Percentiles rank a stretch among this genome's conserved stretches.
Conservation (phyloP, 1,140 invertebrate species). For the Diuraphis noxia region DNA sequence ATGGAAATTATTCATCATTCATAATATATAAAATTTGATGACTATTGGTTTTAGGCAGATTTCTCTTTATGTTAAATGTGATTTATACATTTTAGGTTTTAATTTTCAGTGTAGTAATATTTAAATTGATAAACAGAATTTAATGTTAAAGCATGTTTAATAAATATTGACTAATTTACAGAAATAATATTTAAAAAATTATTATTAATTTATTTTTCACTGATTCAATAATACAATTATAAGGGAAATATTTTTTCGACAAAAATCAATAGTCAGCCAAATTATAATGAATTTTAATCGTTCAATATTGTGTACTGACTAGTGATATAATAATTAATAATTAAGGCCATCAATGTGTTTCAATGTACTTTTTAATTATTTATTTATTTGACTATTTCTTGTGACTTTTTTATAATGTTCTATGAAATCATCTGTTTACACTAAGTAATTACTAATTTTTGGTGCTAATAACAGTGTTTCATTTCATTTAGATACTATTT, state of each 20-base stretch:
- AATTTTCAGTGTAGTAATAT: background rate
- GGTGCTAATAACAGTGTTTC: constrained; percentile 40
- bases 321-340: constrained; percentile 27
- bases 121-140: background rate
- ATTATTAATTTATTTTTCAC: background rate
- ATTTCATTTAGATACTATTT: background rate
- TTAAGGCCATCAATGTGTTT: constrained; percentile 42
- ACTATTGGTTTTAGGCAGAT: constrained; percentile 21
- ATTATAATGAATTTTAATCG: constrained; percentile 20
- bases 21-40: background rate
- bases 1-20: background rate
- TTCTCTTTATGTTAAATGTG: background rate
- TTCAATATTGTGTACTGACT: constrained; percentile 41
- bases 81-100: background rate
- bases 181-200: background rate
- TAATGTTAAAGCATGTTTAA: background rate
- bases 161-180: background rate
- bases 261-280: constrained; percentile 16
- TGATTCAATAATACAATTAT: background rate
- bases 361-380: constrained; percentile 19
- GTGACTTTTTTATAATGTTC: background rate
- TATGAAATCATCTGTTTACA: constrained; percentile 1
- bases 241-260: background rate
- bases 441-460: constrained; percentile 7
- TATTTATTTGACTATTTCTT: background rate